Percentiles rank a stretch among this genome's conserved stretches.
phyloP scores from a whole-genome alignment of 2,888 invertebrate genomes.

The Volucella inflata region DNA sequence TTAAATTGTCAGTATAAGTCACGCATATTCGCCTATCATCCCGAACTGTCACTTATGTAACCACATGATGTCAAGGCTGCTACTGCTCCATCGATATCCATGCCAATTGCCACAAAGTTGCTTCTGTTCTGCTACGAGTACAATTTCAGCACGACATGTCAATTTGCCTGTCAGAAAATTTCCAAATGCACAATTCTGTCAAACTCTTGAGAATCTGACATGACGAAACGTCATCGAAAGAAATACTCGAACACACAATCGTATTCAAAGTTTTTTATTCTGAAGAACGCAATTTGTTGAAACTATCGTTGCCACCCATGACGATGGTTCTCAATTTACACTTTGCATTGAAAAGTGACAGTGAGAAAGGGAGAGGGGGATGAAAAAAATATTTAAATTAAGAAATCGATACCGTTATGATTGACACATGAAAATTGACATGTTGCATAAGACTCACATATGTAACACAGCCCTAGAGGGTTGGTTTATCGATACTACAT shows the following conservation, averaged over 20 bases:
- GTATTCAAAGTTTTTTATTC: neutral
- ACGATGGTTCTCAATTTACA: slow-evolving; percentile 58
- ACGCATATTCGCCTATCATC: neutral
- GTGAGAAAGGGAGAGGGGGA: slow-evolving; percentile 3
- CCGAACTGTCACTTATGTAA: slow-evolving; percentile 22
- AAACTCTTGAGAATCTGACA: slow-evolving; percentile 5
- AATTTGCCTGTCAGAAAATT: slow-evolving; percentile 44
- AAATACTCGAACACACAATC: no score
- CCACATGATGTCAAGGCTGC: slow-evolving; percentile 1
- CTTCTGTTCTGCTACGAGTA: slow-evolving; percentile 42
- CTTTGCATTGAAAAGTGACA: slow-evolving; percentile 3
- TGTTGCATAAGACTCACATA: slow-evolving; percentile 60
- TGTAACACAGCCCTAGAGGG: slow-evolving; percentile 11
- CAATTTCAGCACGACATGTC: slow-evolving; percentile 3
- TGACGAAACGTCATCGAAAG: slow-evolving; percentile 3
- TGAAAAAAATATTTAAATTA: slow-evolving; percentile 33
- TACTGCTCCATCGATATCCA: slow-evolving; percentile 5
- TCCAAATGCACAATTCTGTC: slow-evolving; percentile 29
- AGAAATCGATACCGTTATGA: slow-evolving; percentile 69
- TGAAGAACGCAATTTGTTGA: slow-evolving; percentile 34
- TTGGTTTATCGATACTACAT: neutral
- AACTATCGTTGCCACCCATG: slow-evolving; percentile 55
- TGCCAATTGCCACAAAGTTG: slow-evolving; percentile 14
- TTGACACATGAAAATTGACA: slow-evolving; percentile 70
- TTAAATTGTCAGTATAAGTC: neutral